These are phyloP conservation scores for Cassiopea xamachana DNA, from an alignment of 30 jellyfish, hydroid and myxozoan genomes.

Conservation along the genomic window DNA sequence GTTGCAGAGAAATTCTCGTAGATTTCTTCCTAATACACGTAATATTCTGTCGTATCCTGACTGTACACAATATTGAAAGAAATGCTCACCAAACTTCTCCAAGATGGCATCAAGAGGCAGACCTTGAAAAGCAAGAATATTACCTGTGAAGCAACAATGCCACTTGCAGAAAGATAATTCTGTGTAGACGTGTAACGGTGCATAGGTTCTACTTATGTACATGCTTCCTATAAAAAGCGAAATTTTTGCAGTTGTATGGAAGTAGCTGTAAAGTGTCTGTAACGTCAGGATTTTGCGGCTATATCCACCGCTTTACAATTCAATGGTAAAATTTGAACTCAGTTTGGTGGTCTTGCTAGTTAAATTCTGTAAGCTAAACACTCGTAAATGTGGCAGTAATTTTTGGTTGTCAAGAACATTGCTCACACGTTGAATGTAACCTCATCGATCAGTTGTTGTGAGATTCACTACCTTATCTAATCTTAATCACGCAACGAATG, in stretches of 20 bases:
- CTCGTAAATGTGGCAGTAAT: neutral
- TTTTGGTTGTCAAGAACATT: neutral
- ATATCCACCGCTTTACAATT: too few relatives aligned
- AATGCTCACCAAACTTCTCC: constrained; percentile 91
- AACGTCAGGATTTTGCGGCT: too few relatives aligned
- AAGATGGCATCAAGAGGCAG: constrained; percentile 63
- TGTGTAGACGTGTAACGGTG: too few relatives aligned
- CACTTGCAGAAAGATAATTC: too few relatives aligned
- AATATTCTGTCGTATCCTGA: constrained; percentile 90
- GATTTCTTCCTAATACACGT: constrained; percentile 81
- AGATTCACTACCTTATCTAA: neutral
- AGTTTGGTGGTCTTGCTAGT: too few relatives aligned
- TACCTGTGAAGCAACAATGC: too few relatives aligned
- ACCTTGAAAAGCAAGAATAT: constrained; percentile 26
- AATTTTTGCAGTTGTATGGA: too few relatives aligned
- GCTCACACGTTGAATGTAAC: neutral
- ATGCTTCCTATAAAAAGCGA: too few relatives aligned
- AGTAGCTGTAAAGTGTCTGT: too few relatives aligned
- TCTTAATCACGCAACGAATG: neutral
- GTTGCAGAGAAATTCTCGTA: constrained; percentile 78
- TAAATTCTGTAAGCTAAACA: neutral
- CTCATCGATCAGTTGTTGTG: neutral
- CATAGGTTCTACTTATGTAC: too few relatives aligned
- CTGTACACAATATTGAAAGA: constrained; percentile 83
- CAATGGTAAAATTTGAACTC: too few relatives aligned